phyloP scores from a whole-genome alignment of 2,888 invertebrate species.

The Trichogramma evanescens region DNA sequence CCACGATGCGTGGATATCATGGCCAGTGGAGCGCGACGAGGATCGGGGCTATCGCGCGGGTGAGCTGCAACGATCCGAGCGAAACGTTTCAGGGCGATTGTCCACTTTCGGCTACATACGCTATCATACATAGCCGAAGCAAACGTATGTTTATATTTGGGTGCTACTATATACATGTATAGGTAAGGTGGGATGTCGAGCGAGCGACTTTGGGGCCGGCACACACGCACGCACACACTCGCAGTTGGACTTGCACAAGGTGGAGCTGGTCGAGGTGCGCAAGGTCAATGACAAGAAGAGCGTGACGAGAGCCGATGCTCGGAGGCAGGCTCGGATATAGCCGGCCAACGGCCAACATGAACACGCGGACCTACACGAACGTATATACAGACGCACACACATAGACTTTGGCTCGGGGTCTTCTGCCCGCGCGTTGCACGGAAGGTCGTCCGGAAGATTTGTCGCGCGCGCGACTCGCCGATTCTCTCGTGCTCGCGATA shows the following conservation, averaged over 20 bases:
- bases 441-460: constrained; percentile 17
- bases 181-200: too few relatives aligned
- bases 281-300: constrained; percentile 7
- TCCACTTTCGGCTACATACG: neutral
- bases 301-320: neutral
- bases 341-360: too few relatives aligned
- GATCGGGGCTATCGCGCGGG: too few relatives aligned
- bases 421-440: neutral
- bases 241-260: neutral
- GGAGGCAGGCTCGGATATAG: neutral
- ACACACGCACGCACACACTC: neutral
- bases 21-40: too few relatives aligned
- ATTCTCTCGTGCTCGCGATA: neutral
- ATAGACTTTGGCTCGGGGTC: too few relatives aligned
- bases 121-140: neutral
- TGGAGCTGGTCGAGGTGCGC: neutral
- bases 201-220: too few relatives aligned
- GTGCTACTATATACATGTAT: too few relatives aligned
- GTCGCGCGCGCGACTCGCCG: constrained; percentile 9
- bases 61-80: too few relatives aligned
- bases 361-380: too few relatives aligned
- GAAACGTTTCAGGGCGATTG: neutral
- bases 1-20: too few relatives aligned
- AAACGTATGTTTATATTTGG: neutral
- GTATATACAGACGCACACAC: too few relatives aligned